Percentiles rank a stretch among this genome's conserved stretches.
Conservation (phyloP, 2,797 vertebrate species). For the Lepidocolaptes lacrymiger region DNA sequence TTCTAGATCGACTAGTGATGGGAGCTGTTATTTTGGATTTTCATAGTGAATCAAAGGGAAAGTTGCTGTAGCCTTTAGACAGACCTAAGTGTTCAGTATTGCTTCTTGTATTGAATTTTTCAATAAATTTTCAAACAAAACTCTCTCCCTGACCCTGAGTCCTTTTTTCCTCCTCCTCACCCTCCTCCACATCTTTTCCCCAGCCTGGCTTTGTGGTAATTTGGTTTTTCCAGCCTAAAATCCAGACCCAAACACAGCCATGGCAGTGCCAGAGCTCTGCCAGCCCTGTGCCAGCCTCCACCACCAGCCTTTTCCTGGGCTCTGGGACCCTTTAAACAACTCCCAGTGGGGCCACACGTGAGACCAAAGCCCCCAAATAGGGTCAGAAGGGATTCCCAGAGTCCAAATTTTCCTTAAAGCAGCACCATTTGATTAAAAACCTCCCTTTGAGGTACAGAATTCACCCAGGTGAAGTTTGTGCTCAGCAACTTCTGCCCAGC, state of each 20-base stretch:
- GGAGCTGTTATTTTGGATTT: slow-evolving; percentile 68
- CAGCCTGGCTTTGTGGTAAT: not conserved
- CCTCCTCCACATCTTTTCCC: not conserved
- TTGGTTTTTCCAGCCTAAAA: not conserved
- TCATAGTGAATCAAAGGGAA: slow-evolving; percentile 66
- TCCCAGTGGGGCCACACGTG: not conserved
- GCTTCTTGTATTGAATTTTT: slow-evolving; percentile 82
- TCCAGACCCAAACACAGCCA: rapidly evolving
- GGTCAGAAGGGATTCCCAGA: not conserved
- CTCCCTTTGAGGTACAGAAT: not conserved
- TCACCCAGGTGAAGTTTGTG: not conserved
- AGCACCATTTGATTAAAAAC: not conserved
- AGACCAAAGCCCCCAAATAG: not conserved
- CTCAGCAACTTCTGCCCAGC: not conserved
- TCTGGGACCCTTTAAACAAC: not conserved
- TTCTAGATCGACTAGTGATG: slow-evolving; percentile 55
- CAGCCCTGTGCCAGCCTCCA: not conserved
- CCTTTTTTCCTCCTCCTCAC: not conserved
- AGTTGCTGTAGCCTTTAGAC: slow-evolving; percentile 71
- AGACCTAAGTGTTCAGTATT: slow-evolving; percentile 71
- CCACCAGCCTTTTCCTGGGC: not conserved
- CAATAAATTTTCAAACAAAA: slow-evolving; percentile 78
- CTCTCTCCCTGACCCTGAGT: not conserved
- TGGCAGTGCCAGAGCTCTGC: rapidly evolving
- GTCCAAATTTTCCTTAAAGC: not conserved